Conservation (phyloP, 2,888 invertebrate species). For the Limnephilus rhombicus region DNA sequence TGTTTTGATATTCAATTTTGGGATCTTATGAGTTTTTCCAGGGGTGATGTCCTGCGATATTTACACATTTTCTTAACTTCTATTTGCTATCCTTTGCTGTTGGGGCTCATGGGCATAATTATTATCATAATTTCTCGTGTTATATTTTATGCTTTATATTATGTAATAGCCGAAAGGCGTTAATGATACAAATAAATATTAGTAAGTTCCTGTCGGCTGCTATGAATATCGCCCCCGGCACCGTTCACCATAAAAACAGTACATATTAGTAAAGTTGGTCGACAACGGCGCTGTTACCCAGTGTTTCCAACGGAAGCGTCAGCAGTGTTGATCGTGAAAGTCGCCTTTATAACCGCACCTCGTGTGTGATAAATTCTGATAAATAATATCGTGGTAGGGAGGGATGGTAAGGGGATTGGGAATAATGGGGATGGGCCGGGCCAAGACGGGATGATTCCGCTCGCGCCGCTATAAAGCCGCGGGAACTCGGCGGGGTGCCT, state of each 20-base stretch:
- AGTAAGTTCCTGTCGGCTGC: not conserved
- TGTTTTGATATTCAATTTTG: too few species aligned
- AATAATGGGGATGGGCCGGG: not conserved
- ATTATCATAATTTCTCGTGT: too few species aligned
- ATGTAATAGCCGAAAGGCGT: too few species aligned
- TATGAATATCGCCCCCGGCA: not conserved
- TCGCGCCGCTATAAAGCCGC: not conserved
- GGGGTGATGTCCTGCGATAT: too few species aligned
- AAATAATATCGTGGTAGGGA: not conserved
- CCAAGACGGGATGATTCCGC: not conserved
- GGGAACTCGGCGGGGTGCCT: not conserved
- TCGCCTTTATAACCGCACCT: conserved; percentile 3
- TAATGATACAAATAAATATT: not conserved
- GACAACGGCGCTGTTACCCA: not conserved
- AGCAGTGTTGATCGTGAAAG: conserved; percentile 9
- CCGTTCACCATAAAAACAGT: not conserved
- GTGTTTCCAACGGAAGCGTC: not conserved
- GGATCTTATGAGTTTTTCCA: too few species aligned
- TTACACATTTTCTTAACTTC: too few species aligned
- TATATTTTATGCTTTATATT: too few species aligned
- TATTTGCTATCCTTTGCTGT: too few species aligned
- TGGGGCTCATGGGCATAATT: too few species aligned
- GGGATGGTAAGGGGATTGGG: not conserved
- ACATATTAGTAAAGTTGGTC: not conserved
- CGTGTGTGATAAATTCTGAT: conserved; percentile 12